Base-by-base conservation (phyloP, 2,797 vertebrate genomes). In the Florisuga fusca region DNA sequence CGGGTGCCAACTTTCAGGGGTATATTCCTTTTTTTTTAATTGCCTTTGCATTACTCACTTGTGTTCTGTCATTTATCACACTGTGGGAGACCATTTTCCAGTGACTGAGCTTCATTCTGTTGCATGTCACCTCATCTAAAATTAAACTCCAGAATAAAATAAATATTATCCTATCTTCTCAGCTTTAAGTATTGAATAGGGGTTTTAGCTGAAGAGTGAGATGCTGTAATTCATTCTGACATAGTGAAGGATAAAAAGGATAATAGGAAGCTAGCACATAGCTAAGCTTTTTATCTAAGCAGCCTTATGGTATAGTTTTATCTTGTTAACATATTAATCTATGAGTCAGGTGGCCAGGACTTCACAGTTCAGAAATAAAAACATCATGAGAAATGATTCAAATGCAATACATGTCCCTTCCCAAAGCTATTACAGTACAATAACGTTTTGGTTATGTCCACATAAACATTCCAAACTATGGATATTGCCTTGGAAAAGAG, bases 251-350 rank as follows among this genome's bases (percentile, higher is more conserved):
- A 81, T 89, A 63, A 92, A 87, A 87, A 54, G 27, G 58, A 72
- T 72, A 82, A 84, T 27, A 81, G 73, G 64, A 73, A 94, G 33
- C 26, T 26, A 26, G 66, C 8, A 27, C 25, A 58, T 19, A 67
- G 62, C 48, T 92, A 67, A 93, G 74, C 59, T 81, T 91, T 89
- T 93, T 63, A 74, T 61, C 58, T 38, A 55, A 83, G 80, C 51
- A 94, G 41, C 53, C 53, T 73, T 78, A 51, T 1, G 1, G 43
- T 61, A 45, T 33, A 59, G 63, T 66, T 84, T 78, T 63, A 69
- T 91, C 68, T 71, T 68, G 33, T 87, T 91, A 73, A 77, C 87
- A 23, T 53, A 75, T 68, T 87, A 85, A 85, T 83, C 61, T 64
- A n/a, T 58, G 45, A 83, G 50, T 74, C 64, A 83, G 57, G 63